A percentile compares a stretch with the other conserved stretches of the same genome.
Evolutionary conservation across 2,888 invertebrate species (phyloP).

Genomic region (Itoplectis maculator): DNA sequence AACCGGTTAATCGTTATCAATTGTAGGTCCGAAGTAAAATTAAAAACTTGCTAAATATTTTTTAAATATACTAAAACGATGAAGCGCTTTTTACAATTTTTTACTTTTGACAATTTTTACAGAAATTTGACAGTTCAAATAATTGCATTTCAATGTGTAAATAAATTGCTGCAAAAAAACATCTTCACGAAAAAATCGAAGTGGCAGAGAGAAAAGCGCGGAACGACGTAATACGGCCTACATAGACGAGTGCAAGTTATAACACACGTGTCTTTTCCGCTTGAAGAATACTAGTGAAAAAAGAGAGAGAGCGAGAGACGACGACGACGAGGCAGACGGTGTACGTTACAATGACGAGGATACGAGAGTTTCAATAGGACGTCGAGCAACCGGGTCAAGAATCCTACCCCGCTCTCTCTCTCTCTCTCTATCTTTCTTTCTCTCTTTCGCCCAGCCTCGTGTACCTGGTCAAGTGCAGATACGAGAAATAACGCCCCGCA

Average conservation of each 20-base stretch:
- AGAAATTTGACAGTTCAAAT: no score
- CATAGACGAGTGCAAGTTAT: conserved; percentile 1
- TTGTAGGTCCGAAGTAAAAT: no score
- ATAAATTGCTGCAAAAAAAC: background rate
- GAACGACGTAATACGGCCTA: background rate
- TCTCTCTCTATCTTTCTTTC: background rate
- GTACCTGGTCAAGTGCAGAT: conserved; percentile 52
- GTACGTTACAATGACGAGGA: conserved; percentile 32
- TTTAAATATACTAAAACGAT: no score
- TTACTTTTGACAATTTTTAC: no score
- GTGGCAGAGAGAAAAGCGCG: background rate
- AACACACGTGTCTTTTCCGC: conserved; percentile 10
- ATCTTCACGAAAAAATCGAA: background rate
- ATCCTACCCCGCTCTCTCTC: conserved; percentile 49
- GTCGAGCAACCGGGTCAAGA: conserved; percentile 63
- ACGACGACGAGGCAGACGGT: conserved; percentile 1
- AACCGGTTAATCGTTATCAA: no score
- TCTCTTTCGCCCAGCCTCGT: conserved; percentile 21
- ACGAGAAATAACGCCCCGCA: conserved; percentile 22
- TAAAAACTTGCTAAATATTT: no score
- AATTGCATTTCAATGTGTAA: background rate
- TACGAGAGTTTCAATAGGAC: conserved; percentile 55
- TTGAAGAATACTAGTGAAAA: background rate
- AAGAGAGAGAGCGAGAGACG: conserved; percentile 2
- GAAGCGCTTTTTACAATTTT: no score